Base-by-base conservation (phyloP, 2,113 vertebrate genomes). In the Pedetes capensis region DNA sequence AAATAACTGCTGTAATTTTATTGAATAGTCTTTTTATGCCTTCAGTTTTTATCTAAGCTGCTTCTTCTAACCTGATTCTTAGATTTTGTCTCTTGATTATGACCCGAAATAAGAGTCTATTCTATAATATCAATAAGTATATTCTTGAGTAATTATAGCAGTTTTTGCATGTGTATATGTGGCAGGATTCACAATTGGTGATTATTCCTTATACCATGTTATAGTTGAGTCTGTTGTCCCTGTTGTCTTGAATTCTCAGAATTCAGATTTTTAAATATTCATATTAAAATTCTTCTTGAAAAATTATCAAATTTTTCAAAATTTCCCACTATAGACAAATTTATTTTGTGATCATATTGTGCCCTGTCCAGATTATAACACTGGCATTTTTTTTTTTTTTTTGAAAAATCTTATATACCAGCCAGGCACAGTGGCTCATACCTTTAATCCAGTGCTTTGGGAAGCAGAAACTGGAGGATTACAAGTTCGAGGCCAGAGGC, bases 211-310 rank as follows among this genome's bases (percentile, higher is more conserved):
- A 29, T 0, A 71, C 39, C 12, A 20, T 49, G 3, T 63, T 63
- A 23, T 86, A 20, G 53, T 59, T 61, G 51, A 87, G 39, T 34
- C 47, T 76, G 8, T 80, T 71, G 39, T 71, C 55, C 22, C 29
- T 95, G 86, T n/a, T n/a, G n/a, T n/a, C n/a, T n/a, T n/a, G n/a
- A n/a, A 64, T 81, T 86, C 9, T 81, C n/a, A 86, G 37, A 53
- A 57, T 47, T 66, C 29, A 53, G 27, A n/a, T 51, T 86, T 84
- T 91, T 81, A 61, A 75, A 72, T 53, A 13, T 63, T 57, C 32
- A 17, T 47, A 69, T 93, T 76, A 91, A 68, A 61, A 42, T 64
- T 93, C 7, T 12, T 61, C 34, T 72, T 86, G 57, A 29, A 82
- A 92, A 82, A 53, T 47, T 14, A 53, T 34, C 57, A 29, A 71